Percentiles rank a stretch among this genome's conserved stretches.
Evolutionary conservation across 2,888 invertebrate genomes (phyloP).

Genomic region (Cheilosia vulpina): DNA sequence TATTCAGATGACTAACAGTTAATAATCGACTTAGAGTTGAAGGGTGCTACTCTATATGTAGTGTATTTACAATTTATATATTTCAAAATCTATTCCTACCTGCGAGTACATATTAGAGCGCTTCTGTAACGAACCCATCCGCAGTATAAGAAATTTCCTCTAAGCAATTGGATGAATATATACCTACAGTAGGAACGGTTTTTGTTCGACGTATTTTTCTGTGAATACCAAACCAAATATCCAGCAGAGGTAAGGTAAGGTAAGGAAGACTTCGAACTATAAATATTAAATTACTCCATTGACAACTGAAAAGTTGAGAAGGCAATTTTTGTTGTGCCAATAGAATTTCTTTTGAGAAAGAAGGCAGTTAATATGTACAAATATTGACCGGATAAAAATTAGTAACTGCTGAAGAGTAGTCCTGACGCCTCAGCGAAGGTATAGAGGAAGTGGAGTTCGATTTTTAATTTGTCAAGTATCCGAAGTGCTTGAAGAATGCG

Average conservation of each 20-base stretch:
- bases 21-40: neutral
- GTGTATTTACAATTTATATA: no score
- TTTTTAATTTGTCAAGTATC: no score
- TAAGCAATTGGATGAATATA: neutral
- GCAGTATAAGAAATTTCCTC: neutral
- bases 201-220: neutral
- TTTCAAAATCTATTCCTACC: no score
- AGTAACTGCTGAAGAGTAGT: no score
- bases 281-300: neutral
- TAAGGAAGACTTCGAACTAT: neutral
- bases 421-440: no score
- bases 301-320: neutral
- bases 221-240: neutral
- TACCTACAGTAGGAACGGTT: no score
- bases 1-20: constrained; percentile 11
- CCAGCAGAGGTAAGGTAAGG: neutral
- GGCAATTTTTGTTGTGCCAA: neutral
- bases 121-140: neutral
- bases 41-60: no score
- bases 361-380: no score
- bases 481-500: no score
- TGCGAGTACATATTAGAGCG: neutral
- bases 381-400: no score
- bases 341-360: no score
- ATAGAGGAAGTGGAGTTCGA: no score